These are phyloP conservation scores for Mohoua ochrocephala DNA, from an alignment of 2,113 vertebrate genomes.

Conservation along the genomic window DNA sequence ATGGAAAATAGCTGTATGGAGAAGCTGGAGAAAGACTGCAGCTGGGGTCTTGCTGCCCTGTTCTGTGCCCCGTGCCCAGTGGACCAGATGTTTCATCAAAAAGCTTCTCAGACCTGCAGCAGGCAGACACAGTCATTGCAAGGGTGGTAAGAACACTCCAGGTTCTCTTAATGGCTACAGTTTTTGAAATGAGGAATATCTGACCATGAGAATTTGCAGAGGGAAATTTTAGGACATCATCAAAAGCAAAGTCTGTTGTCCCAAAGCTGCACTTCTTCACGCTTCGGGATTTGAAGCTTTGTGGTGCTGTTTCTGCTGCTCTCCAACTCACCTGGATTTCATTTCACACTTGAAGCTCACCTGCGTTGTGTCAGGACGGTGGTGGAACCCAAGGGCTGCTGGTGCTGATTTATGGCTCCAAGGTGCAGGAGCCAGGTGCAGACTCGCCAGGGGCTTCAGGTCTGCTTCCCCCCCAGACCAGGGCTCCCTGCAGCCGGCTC, in stretches of 20 bases:
- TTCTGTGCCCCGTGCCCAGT: not conserved
- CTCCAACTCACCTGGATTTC: not conserved
- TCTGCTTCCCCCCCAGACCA: not conserved
- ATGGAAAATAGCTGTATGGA: not conserved
- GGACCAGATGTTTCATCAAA: not conserved
- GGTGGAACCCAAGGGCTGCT: not conserved
- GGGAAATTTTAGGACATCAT: not conserved
- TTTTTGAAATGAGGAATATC: not conserved
- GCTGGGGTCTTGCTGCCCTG: not conserved
- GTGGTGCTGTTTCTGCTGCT: not conserved
- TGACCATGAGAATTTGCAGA: not conserved
- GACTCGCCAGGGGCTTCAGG: not conserved
- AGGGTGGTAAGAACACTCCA: not conserved
- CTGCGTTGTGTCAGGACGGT: not conserved
- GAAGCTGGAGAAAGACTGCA: not conserved
- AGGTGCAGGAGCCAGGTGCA: not conserved
- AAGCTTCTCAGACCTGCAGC: not conserved
- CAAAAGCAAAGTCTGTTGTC: not conserved
- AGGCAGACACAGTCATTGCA: not conserved
- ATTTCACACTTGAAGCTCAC: conserved; percentile 23
- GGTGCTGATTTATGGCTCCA: not conserved
- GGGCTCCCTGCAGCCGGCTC: not conserved
- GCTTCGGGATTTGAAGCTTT: not conserved
- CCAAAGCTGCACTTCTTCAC: not conserved
- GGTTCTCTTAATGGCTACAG: not conserved